A percentile compares a stretch with the other conserved stretches of the same genome.
phyloP scores from a whole-genome alignment of 2,113 vertebrate genomes.

The Sardina pilchardus region DNA sequence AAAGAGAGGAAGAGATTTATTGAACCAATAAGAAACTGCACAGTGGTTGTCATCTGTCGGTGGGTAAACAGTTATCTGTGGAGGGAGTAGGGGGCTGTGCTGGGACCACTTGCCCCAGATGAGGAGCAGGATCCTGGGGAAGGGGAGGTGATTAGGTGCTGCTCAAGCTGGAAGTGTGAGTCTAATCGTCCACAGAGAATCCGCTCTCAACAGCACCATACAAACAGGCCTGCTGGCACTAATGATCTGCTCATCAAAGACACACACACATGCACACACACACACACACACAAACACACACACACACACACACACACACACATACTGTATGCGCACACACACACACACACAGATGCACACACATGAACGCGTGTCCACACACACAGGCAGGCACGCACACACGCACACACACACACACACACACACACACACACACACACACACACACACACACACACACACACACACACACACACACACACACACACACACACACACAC shows the following conservation, averaged over 20 bases:
- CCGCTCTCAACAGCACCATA: neutral
- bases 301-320: neutral
- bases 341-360: neutral
- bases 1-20: slow-evolving; percentile 20
- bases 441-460: neutral
- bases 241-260: neutral
- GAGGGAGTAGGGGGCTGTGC: neutral
- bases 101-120: neutral
- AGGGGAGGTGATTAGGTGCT: neutral
- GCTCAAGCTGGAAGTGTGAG: neutral
- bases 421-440: neutral
- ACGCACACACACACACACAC: neutral
- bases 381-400: neutral
- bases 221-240: neutral
- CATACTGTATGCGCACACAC: no score
- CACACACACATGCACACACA: neutral
- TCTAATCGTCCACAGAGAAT: neutral
- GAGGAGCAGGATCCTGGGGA: neutral
- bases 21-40: neutral
- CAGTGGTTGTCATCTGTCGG: neutral
- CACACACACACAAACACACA: neutral
- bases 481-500: neutral
- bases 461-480: neutral
- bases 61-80: neutral
- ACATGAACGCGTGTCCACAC: no score